A percentile compares a stretch with the other conserved stretches of the same genome.
Evolutionary conservation across 2,797 vertebrate species (phyloP).

Genomic region (Champsocephalus gunnari): DNA sequence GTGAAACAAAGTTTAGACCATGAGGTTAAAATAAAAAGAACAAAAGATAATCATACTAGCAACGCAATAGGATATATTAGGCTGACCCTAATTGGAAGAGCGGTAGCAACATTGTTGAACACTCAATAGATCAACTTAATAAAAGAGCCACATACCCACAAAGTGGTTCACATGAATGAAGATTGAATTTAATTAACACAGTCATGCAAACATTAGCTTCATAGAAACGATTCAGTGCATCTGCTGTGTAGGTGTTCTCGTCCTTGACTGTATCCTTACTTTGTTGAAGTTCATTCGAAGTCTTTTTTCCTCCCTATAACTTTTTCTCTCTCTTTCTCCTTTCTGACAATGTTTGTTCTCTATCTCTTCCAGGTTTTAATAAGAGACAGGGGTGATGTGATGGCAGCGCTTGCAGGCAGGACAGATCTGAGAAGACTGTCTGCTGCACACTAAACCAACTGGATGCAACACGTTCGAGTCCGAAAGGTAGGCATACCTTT

Average conservation of each 20-base stretch:
- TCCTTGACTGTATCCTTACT: slow-evolving; percentile 42
- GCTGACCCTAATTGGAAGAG: neutral
- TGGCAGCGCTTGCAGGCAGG: slow-evolving; percentile 54
- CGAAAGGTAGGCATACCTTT: slow-evolving; percentile 61
- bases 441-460: slow-evolving; percentile 63
- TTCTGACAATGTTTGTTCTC: neutral
- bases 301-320: neutral
- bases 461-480: slow-evolving; percentile 34
- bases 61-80: neutral
- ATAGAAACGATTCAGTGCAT: slow-evolving; percentile 4
- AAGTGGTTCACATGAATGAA: neutral
- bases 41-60: too few species aligned
- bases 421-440: slow-evolving; percentile 55
- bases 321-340: slow-evolving; percentile 2
- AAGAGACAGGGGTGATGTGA: slow-evolving; percentile 61
- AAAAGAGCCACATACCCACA: neutral
- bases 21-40: neutral
- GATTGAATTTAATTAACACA: neutral
- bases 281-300: neutral
- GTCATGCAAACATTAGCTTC: neutral
- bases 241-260: slow-evolving; percentile 27
- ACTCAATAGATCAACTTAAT: neutral
- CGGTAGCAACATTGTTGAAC: neutral
- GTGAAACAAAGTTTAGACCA: neutral
- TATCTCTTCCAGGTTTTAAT: slow-evolving; percentile 55